Evolutionary conservation across 2,113 vertebrate species (phyloP).

Genomic region (Bostrychus sinensis): DNA sequence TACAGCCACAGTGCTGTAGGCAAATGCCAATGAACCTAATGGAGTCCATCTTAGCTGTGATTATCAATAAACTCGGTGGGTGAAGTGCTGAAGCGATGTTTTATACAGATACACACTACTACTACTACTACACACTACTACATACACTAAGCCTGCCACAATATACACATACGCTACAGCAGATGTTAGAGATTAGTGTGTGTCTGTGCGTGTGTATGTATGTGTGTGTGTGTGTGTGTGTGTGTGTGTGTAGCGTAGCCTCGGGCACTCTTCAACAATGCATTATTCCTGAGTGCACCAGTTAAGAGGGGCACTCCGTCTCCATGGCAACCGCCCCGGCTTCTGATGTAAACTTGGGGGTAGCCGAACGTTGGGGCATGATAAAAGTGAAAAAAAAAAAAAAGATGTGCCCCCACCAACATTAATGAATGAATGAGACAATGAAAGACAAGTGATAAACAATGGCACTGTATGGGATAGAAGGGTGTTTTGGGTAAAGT

Average conservation of each 20-base stretch:
- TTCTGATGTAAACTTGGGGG: slow-evolving; percentile 76
- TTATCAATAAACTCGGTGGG: slow-evolving; percentile 68
- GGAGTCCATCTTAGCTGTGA: slow-evolving; percentile 68
- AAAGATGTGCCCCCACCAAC: slow-evolving; percentile 40
- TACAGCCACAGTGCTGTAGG: slow-evolving; percentile 50
- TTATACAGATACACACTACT: slow-evolving; percentile 50
- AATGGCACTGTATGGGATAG: no score
- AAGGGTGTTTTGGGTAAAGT: slow-evolving; percentile 1
- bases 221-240: slow-evolving; percentile 64
- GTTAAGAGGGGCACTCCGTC: slow-evolving; percentile 80
- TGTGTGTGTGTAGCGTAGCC: slow-evolving; percentile 68
- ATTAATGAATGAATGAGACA: slow-evolving; percentile 3
- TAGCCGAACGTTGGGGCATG: slow-evolving; percentile 65
- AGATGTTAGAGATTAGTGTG: slow-evolving; percentile 80
- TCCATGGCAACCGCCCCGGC: slow-evolving; percentile 71
- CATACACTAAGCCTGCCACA: slow-evolving; percentile 31
- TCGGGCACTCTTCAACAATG: slow-evolving; percentile 81
- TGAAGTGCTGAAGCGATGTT: slow-evolving; percentile 59
- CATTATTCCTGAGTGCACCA: slow-evolving; percentile 82
- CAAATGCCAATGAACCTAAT: slow-evolving; percentile 64
- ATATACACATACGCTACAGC: slow-evolving; percentile 68
- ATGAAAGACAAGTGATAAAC: background rate
- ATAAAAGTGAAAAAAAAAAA: slow-evolving; percentile 61
- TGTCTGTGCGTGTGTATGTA: slow-evolving; percentile 56
- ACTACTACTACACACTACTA: slow-evolving; percentile 1